Evolutionary conservation across 2,888 invertebrate species (phyloP), one percentile per base, ranked within the genome.

Genomic region (Caenorhabditis sp.): DNA sequence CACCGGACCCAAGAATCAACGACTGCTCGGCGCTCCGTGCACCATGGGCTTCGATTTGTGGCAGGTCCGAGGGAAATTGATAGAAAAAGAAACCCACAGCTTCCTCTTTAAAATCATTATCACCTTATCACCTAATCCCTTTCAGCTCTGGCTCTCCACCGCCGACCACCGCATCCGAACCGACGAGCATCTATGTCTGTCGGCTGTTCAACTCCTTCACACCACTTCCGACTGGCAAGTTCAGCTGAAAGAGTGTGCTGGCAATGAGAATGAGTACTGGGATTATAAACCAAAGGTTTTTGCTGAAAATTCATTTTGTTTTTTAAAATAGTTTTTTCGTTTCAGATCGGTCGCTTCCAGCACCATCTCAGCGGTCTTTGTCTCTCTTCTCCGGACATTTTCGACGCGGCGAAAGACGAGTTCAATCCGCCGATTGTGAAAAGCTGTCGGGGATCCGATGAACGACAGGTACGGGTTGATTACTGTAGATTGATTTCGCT

Each of bases 11-110:
- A 86, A 88, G 18, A 81, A 85, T 51, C 91, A 91, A 50, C 71
- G 83, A 28, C 82, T 91, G 22, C 71, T 83, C 11, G 65, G 89
- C 71, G 77, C 86, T 20, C 71, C 80, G 5, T 91, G 91, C 82
- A 90, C 91, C 5, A 74, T 92, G 64, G 92, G 92, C 13, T 91
- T 90, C 58, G 91, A 92, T 70, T 79, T 92, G 84, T 92, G 92
- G 92, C 92, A 92, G 91, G 92, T 91, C 26, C 22, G 15, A 24
- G 15, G 53, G n/a, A n/a, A n/a, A n/a, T n/a, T n/a, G n/a, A n/a
- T n/a, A n/a, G n/a, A n/a, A n/a, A n/a, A n/a, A n/a, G 32, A 32
- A 32, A 32, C 32, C 9, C 4, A 4, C 32, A 9, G 4, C 4
- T 32, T 9, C 32, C 32, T 4, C 32, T 32, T 32, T 32, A 32